phyloP scores from a whole-genome alignment of 30 jellyfish, hydroid and myxozoan species.

The Clytia hemisphaerica region DNA sequence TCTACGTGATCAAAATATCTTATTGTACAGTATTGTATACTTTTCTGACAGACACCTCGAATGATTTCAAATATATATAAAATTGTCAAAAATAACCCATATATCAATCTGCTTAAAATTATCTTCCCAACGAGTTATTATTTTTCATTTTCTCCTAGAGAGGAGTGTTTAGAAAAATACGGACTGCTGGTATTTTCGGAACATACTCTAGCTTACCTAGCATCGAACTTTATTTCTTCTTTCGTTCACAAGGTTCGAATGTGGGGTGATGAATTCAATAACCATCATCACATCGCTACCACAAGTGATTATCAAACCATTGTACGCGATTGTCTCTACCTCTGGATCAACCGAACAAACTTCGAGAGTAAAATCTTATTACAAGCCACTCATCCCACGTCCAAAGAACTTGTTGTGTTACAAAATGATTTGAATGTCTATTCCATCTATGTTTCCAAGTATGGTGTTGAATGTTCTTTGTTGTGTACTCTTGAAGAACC shows the following conservation, averaged over 20 bases:
- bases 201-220: too few species aligned
- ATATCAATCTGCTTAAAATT: too few species aligned
- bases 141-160: too few species aligned
- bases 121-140: too few species aligned
- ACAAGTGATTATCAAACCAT: constrained; percentile 81
- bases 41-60: too few species aligned
- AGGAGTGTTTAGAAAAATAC: too few species aligned
- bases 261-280: constrained; percentile 41
- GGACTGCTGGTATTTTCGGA: too few species aligned
- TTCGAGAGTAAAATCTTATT: constrained; percentile 41
- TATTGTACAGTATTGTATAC: too few species aligned
- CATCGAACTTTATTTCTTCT: too few species aligned
- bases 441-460: constrained; percentile 18
- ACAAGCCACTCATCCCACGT: constrained; percentile 56
- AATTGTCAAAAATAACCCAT: too few species aligned
- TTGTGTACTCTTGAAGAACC: constrained; percentile 42
- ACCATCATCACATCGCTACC: constrained; percentile 17
- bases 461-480: constrained; percentile 15
- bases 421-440: constrained; percentile 53
- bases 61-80: too few species aligned
- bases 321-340: constrained; percentile 53
- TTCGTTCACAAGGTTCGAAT: constrained; percentile 25
- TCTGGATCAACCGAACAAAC: constrained; percentile 72
- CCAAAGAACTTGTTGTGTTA: constrained; percentile 61
- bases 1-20: too few species aligned